Evolutionary conservation across 2,113 vertebrate species (phyloP).

Genomic region (Gavialis gangeticus): DNA sequence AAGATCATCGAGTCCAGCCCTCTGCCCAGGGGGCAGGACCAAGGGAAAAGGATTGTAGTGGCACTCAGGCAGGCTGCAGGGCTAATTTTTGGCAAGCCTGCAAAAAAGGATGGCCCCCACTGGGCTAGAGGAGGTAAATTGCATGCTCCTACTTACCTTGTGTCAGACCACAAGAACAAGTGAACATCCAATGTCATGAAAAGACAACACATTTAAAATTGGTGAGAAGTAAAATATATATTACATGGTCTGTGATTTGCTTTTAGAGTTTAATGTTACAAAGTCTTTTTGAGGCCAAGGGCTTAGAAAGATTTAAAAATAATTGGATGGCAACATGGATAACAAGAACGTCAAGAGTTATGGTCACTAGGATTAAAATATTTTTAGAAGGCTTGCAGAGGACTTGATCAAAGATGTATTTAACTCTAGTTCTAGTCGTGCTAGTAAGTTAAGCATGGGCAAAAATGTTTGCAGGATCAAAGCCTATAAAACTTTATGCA

Average conservation of each 20-base stretch:
- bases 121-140: not conserved
- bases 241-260: not conserved
- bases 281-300: not conserved
- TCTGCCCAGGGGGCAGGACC: too few species aligned
- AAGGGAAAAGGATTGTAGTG: too few species aligned
- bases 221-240: rapidly evolving
- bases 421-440: not conserved
- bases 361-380: not conserved
- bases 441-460: not conserved
- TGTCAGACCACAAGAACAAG: not conserved
- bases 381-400: not conserved
- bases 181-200: not conserved
- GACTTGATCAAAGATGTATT: not conserved
- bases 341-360: not conserved
- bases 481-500: not conserved
- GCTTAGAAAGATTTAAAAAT: not conserved
- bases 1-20: too few species aligned
- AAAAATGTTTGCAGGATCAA: not conserved
- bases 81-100: too few species aligned
- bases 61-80: too few species aligned
- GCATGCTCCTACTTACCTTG: rapidly evolving
- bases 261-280: rapidly evolving
- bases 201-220: not conserved
- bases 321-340: not conserved
- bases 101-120: too few species aligned